Conservation (phyloP, 2,888 invertebrate species). For the Tupiocoris notatus region DNA sequence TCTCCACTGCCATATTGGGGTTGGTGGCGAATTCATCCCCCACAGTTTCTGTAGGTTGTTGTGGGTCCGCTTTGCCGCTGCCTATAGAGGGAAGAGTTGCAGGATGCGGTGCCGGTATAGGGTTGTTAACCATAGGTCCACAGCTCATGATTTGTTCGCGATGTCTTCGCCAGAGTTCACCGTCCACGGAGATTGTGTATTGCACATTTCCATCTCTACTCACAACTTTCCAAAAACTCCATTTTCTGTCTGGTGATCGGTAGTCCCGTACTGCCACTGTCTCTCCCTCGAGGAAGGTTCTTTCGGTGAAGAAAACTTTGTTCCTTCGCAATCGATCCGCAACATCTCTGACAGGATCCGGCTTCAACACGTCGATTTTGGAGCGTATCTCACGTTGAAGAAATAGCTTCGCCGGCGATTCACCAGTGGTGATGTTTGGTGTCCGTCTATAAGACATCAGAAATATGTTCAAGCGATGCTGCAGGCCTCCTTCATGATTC, state of each 20-base stretch:
- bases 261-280: slow-evolving; percentile 17
- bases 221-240: slow-evolving; percentile 1
- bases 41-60: too few species aligned
- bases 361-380: slow-evolving; percentile 10
- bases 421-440: too few species aligned
- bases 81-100: too few species aligned
- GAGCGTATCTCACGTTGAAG: slow-evolving; percentile 1
- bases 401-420: too few species aligned
- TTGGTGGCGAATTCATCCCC: too few species aligned
- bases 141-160: slow-evolving; percentile 6
- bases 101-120: slow-evolving; percentile 6
- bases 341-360: slow-evolving; percentile 12
- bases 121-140: background rate
- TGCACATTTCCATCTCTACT: slow-evolving; percentile 9
- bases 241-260: slow-evolving; percentile 11
- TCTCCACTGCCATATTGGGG: too few species aligned
- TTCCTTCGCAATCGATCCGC: slow-evolving; percentile 13
- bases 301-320: background rate
- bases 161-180: slow-evolving; percentile 14
- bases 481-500: too few species aligned
- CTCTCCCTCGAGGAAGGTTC: background rate
- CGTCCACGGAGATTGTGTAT: slow-evolving; percentile 7
- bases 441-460: too few species aligned
- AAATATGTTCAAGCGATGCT: too few species aligned
- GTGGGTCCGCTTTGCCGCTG: too few species aligned